Conservation (phyloP, 2,113 vertebrate genomes). For the Dicentrarchus labrax region DNA sequence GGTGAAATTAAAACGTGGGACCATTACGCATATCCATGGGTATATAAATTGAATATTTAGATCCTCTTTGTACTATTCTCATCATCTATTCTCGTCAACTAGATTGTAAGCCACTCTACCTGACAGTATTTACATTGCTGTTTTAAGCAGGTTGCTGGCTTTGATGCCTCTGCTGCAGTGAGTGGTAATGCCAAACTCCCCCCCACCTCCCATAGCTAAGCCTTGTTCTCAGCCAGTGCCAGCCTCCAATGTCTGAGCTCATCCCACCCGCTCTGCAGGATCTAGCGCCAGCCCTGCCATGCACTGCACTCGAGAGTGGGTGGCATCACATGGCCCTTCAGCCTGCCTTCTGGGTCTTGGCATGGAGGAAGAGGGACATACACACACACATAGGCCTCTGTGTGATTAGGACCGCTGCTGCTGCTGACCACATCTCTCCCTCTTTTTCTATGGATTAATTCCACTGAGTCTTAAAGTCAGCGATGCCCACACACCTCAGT, state of each 20-base stretch:
- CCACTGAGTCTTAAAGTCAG: conserved; percentile 56
- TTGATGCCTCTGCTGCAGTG: conserved; percentile 63
- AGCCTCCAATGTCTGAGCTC: conserved; percentile 77
- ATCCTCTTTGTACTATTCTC: conserved; percentile 16
- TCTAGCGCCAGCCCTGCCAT: conserved; percentile 66
- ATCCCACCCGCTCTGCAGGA: conserved; percentile 69
- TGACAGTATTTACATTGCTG: conserved; percentile 50
- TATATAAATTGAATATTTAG: conserved; percentile 38
- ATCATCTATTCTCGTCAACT: not conserved
- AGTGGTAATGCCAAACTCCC: conserved; percentile 37
- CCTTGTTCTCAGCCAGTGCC: conserved; percentile 76
- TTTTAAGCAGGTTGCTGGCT: conserved; percentile 54
- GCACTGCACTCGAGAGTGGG: conserved; percentile 73
- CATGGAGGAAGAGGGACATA: conserved; percentile 47
- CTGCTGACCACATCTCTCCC: conserved; percentile 48
- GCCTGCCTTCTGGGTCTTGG: conserved; percentile 65
- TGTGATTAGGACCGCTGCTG: conserved; percentile 53
- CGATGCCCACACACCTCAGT: conserved; percentile 68
- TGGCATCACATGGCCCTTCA: conserved; percentile 78
- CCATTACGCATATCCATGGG: conserved; percentile 20
- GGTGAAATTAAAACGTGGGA: conserved; percentile 46
- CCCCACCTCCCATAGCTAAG: conserved; percentile 59
- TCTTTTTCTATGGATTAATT: conserved; percentile 45
- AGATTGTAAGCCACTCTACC: conserved; percentile 34
- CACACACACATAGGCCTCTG: conserved; percentile 33